Conservation (phyloP, 2,888 invertebrate species). For the Liopterus haemorrhoidalis region DNA sequence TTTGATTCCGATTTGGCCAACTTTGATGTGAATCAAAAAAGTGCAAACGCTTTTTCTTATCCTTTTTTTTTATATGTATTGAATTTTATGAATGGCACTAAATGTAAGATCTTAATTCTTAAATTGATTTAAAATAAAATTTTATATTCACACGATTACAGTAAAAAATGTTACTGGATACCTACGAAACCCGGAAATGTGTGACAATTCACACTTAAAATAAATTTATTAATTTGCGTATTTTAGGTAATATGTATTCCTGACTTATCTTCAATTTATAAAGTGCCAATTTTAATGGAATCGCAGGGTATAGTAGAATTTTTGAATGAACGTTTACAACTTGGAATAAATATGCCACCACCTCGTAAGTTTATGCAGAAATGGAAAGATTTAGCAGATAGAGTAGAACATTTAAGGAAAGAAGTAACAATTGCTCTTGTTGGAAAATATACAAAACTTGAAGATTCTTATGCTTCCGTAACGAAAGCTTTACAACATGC, state of each 20-base stretch:
- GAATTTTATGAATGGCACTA: too few relatives aligned
- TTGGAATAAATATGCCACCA: constrained; percentile 61
- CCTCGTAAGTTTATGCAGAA: constrained; percentile 73
- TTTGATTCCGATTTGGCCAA: too few relatives aligned
- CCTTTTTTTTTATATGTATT: too few relatives aligned
- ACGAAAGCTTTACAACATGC: constrained; percentile 94
- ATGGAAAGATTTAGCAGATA: constrained; percentile 85
- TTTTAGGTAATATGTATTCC: constrained; percentile 84
- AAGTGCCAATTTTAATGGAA: constrained; percentile 91
- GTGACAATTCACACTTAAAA: too few relatives aligned
- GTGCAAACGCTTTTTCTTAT: too few relatives aligned
- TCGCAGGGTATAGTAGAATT: constrained; percentile 82
- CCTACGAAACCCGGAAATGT: too few relatives aligned
- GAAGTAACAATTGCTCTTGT: constrained; percentile 87
- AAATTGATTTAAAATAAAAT: too few relatives aligned
- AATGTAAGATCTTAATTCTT: too few relatives aligned
- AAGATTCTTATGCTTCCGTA: constrained; percentile 96
- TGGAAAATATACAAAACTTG: constrained; percentile 92
- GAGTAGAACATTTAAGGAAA: constrained; percentile 75
- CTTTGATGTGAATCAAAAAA: too few relatives aligned
- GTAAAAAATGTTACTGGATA: too few relatives aligned
- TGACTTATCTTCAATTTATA: constrained; percentile 90
- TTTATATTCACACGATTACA: too few relatives aligned
- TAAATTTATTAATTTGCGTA: constrained; percentile 2
- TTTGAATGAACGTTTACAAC: constrained; percentile 71